Conservation (phyloP, 2,797 vertebrate species). For the Hoplostethus mediterraneus region DNA sequence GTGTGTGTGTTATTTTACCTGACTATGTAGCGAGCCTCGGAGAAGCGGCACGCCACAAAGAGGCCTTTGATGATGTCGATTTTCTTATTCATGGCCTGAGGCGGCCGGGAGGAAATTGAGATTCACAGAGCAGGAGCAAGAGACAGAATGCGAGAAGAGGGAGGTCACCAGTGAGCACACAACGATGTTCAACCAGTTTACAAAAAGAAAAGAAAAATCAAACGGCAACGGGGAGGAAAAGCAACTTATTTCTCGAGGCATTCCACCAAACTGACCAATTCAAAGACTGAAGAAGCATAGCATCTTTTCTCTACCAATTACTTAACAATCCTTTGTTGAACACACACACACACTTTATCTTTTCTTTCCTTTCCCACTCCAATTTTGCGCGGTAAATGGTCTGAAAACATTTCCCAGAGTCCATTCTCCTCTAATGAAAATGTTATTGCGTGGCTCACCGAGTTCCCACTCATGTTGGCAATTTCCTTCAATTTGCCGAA, state of each 20-base stretch:
- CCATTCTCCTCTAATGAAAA: slow-evolving; percentile 61
- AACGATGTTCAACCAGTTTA: slow-evolving; percentile 57
- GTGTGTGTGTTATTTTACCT: slow-evolving; percentile 81
- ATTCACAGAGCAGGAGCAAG: slow-evolving; percentile 65
- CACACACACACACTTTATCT: slow-evolving; percentile 6
- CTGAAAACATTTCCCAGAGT: slow-evolving; percentile 43
- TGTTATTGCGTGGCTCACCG: slow-evolving; percentile 84
- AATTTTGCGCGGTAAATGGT: slow-evolving; percentile 15
- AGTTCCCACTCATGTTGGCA: slow-evolving; percentile 88
- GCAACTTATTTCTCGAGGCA: slow-evolving; percentile 60
- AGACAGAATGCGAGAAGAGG: slow-evolving; percentile 67
- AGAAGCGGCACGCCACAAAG: slow-evolving; percentile 93
- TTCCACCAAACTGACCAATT: slow-evolving; percentile 49
- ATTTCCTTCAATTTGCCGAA: slow-evolving; percentile 92
- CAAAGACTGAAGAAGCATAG: slow-evolving; percentile 26
- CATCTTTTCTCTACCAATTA: slow-evolving; percentile 29
- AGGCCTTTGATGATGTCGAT: slow-evolving; percentile 94
- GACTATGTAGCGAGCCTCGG: slow-evolving; percentile 92
- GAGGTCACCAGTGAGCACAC: slow-evolving; percentile 64
- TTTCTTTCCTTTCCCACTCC: slow-evolving; percentile 6
- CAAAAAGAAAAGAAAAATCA: background rate
- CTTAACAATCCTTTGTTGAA: slow-evolving; percentile 27
- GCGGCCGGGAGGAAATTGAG: slow-evolving; percentile 71
- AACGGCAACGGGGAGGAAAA: slow-evolving; percentile 19
- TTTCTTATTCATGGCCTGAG: slow-evolving; percentile 93